Evolutionary conservation across 1,140 invertebrate genomes (phyloP).

Genomic region (Atopsyche davidsoni): DNA sequence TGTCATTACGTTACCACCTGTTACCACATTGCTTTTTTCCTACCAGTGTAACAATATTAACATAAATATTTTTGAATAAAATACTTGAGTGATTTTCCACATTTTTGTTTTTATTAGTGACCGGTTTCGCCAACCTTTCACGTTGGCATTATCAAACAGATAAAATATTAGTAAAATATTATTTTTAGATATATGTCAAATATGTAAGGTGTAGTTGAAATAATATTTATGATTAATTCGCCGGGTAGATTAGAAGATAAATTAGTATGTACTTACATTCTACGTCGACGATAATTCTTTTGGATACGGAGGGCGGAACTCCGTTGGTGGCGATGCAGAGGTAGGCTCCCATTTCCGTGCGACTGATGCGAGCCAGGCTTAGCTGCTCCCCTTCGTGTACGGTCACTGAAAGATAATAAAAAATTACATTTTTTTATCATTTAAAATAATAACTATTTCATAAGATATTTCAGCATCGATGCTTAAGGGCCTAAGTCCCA

Average conservation of each 20-base stretch:
- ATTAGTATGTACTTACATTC: constrained; percentile 63
- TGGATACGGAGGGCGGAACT: constrained; percentile 81
- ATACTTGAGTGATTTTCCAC: too few relatives aligned
- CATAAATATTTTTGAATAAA: too few relatives aligned
- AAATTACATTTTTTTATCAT: too few relatives aligned
- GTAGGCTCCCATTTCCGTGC: constrained; percentile 83
- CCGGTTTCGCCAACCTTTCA: too few relatives aligned
- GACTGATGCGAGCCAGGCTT: constrained; percentile 74
- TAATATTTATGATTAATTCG: not conserved
- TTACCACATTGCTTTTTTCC: too few relatives aligned
- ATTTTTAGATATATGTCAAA: not conserved
- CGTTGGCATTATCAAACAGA: too few relatives aligned
- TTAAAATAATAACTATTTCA: too few relatives aligned
- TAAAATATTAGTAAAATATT: not conserved
- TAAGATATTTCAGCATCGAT: too few relatives aligned
- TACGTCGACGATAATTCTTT: constrained; percentile 80
- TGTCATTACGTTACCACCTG: too few relatives aligned
- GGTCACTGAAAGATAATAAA: constrained; percentile 54
- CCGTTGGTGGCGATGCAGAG: constrained; percentile 78
- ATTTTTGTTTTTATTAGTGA: too few relatives aligned
- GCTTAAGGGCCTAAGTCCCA: too few relatives aligned
- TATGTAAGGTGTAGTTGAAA: not conserved
- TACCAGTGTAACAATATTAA: too few relatives aligned
- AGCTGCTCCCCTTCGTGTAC: constrained; percentile 75
- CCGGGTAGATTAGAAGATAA: not conserved